phyloP scores from a whole-genome alignment of 1,140 invertebrate species.

The Drosophila watanabei region DNA sequence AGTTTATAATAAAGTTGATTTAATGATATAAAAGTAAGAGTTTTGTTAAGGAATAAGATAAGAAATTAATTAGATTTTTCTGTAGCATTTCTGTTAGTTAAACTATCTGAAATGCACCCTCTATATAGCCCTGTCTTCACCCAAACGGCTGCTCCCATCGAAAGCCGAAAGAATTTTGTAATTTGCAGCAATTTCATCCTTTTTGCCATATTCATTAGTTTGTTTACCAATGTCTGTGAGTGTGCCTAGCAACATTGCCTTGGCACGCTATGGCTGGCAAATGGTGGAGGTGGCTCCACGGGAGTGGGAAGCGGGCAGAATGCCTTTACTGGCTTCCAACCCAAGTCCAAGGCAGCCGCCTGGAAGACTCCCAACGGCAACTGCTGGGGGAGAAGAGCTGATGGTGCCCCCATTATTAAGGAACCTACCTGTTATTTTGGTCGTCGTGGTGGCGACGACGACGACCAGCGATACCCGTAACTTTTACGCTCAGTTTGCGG shows the following conservation, averaged over 20 bases:
- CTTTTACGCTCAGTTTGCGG: slow-evolving; percentile 43
- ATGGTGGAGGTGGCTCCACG: neutral
- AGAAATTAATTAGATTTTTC: neutral
- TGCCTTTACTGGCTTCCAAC: slow-evolving; percentile 20
- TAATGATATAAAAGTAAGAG: too few relatives aligned
- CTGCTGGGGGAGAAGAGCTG: neutral
- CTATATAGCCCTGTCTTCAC: neutral
- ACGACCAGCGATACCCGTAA: slow-evolving; percentile 14
- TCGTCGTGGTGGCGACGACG: slow-evolving; percentile 56
- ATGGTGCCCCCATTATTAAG: slow-evolving; percentile 38
- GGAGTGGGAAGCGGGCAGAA: slow-evolving; percentile 15
- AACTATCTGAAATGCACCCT: neutral
- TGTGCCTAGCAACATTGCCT: slow-evolving; percentile 49
- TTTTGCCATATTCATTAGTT: slow-evolving; percentile 48
- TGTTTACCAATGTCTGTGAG: slow-evolving; percentile 40
- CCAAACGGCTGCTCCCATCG: slow-evolving; percentile 13
- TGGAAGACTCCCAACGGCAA: slow-evolving; percentile 18
- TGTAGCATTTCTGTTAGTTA: neutral
- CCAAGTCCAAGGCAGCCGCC: slow-evolving; percentile 13
- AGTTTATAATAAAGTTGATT: too few relatives aligned
- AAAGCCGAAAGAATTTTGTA: slow-evolving; percentile 68
- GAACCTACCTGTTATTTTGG: slow-evolving; percentile 50
- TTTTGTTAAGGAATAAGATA: too few relatives aligned
- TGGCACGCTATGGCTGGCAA: slow-evolving; percentile 36
- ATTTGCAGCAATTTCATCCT: slow-evolving; percentile 72